Conservation (phyloP, 64 coral and sea anemone genomes). For the Platygyra sinensis region DNA sequence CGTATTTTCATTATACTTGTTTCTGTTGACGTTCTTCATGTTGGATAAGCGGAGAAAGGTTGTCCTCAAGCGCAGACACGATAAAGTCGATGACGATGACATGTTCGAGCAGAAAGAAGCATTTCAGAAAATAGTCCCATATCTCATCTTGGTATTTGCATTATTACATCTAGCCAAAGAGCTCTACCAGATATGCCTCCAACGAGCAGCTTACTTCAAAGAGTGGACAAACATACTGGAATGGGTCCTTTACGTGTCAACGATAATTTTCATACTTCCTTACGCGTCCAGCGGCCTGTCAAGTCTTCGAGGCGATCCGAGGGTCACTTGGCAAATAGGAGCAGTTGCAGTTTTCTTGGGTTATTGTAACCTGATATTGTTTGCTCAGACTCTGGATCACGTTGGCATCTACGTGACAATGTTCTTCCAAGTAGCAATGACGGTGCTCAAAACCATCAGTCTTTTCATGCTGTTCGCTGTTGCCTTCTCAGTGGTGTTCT, state of each 20-base stretch:
- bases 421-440: constrained; percentile 64
- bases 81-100: background rate
- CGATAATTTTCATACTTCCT: constrained; percentile 48
- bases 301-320: constrained; percentile 4
- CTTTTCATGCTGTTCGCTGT: constrained; percentile 51
- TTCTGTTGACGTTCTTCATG: constrained; percentile 18
- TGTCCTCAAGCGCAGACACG: background rate
- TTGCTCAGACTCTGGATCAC: constrained; percentile 26
- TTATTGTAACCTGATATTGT: constrained; percentile 54
- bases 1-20: constrained; percentile 40
- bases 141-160: constrained; percentile 31
- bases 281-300: background rate
- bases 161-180: constrained; percentile 55
- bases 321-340: constrained; percentile 49
- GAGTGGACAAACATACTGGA: constrained; percentile 54
- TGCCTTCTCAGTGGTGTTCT: constrained; percentile 55
- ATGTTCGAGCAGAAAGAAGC: constrained; percentile 17
- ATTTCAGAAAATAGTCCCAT: background rate
- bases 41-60: constrained; percentile 18
- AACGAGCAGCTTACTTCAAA: constrained; percentile 41
- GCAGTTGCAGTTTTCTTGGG: constrained; percentile 53
- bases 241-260: constrained; percentile 41
- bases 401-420: constrained; percentile 74
- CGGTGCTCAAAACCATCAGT: constrained; percentile 44
- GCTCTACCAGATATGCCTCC: constrained; percentile 35